Evolutionary conservation across 2,888 invertebrate genomes (phyloP).

Genomic region (Tenodera sinensis): DNA sequence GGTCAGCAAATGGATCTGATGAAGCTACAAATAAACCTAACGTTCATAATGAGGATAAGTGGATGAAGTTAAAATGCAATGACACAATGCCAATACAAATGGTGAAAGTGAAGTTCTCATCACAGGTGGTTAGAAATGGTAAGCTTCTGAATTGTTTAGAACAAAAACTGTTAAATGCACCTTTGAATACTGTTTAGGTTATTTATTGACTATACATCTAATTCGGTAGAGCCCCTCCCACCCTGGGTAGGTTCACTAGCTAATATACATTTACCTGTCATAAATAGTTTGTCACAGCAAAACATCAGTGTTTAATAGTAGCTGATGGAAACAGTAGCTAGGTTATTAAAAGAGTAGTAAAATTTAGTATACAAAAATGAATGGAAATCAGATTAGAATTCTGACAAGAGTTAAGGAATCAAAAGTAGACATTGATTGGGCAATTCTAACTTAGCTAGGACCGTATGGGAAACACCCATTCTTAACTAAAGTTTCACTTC

Average conservation of each 20-base stretch:
- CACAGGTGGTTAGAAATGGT: slow-evolving; percentile 41
- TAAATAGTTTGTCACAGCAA: no score
- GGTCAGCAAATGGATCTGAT: not conserved
- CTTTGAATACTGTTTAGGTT: not conserved
- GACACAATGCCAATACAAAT: slow-evolving; percentile 26
- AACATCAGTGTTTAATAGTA: no score
- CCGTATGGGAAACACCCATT: no score
- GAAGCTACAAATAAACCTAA: not conserved
- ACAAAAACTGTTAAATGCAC: not conserved
- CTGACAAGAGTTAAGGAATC: no score
- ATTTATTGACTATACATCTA: not conserved
- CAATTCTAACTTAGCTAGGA: no score
- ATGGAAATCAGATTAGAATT: no score
- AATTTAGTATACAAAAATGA: no score
- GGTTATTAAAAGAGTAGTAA: no score
- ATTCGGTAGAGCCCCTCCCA: not conserved
- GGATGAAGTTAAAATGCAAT: slow-evolving; percentile 20
- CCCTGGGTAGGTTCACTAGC: not conserved
- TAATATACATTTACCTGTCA: no score
- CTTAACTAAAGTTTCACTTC: no score
- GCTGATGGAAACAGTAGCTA: no score
- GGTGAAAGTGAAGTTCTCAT: slow-evolving; percentile 37
- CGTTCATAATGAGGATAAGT: not conserved
- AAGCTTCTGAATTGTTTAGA: slow-evolving; percentile 23
- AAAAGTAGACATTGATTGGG: no score